Percentiles rank a stretch among this genome's conserved stretches.
Conservation (phyloP, 2,888 invertebrate species). For the Leptura quadrifasciata region DNA sequence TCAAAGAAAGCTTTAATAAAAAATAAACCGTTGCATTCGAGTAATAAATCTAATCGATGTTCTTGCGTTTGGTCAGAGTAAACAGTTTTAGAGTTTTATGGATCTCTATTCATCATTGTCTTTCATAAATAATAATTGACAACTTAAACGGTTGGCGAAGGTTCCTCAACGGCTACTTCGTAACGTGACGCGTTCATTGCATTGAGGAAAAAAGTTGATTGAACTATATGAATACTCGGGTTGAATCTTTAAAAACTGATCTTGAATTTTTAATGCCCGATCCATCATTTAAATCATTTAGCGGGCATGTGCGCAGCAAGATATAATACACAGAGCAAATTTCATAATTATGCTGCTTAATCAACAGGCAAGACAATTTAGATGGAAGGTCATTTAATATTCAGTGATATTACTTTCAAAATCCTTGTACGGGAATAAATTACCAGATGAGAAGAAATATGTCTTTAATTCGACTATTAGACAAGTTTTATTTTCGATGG, state of each 20-base stretch:
- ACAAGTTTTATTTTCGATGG: background rate
- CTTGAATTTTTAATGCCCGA: constrained; percentile 39
- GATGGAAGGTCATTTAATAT: background rate
- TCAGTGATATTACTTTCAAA: constrained; percentile 9
- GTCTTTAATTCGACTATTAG: background rate
- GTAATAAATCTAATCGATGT: constrained; percentile 41
- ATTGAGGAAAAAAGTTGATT: constrained; percentile 39
- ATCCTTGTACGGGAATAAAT: background rate
- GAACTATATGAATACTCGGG: constrained; percentile 40
- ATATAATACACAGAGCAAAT: constrained; percentile 26
- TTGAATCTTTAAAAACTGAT: constrained; percentile 37
- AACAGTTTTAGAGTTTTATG: constrained; percentile 42
- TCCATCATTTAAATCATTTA: constrained; percentile 33
- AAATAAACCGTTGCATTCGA: constrained; percentile 35
- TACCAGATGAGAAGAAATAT: background rate
- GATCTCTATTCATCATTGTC: constrained; percentile 49
- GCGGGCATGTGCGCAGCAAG: constrained; percentile 25
- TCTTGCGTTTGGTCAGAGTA: constrained; percentile 31
- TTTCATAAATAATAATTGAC: constrained; percentile 53
- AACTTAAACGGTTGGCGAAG: constrained; percentile 43
- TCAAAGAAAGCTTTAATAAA: constrained; percentile 25
- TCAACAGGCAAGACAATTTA: constrained; percentile 13
- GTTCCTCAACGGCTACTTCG: constrained; percentile 34
- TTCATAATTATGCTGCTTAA: constrained; percentile 18
- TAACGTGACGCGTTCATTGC: constrained; percentile 35